phyloP scores from a whole-genome alignment of 2,888 invertebrate genomes.

The Melipona beecheii region DNA sequence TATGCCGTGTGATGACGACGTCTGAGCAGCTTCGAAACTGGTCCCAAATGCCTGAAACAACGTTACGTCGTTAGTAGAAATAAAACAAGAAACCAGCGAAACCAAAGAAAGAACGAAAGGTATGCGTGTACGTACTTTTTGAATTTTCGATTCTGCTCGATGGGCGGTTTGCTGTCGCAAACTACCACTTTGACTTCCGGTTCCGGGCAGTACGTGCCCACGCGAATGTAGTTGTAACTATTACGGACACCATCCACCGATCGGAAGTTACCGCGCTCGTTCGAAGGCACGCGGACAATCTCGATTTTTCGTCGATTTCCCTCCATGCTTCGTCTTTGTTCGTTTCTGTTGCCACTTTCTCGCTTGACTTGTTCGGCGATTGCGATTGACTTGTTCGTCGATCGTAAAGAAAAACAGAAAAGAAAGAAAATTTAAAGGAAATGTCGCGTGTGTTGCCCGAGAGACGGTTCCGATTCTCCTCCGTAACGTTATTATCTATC shows the following conservation, averaged over 20 bases:
- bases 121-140: constrained; percentile 76
- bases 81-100: no score
- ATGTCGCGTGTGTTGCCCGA: neutral
- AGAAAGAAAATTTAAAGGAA: neutral
- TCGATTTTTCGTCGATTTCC: constrained; percentile 79
- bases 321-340: constrained; percentile 58
- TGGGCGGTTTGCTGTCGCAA: constrained; percentile 77
- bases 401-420: neutral
- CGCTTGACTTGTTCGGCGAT: no score
- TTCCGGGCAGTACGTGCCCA: constrained; percentile 80
- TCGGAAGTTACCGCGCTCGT: constrained; percentile 78
- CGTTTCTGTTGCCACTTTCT: constrained; percentile 17
- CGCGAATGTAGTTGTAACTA: constrained; percentile 79
- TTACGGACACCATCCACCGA: constrained; percentile 80
- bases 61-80: neutral
- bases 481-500: constrained; percentile 11
- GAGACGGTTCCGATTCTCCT: neutral
- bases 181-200: constrained; percentile 72
- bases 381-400: neutral
- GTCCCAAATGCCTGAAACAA: constrained; percentile 80
- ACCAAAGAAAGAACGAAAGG: no score
- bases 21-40: constrained; percentile 82
- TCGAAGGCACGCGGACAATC: constrained; percentile 80
- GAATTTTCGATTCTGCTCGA: constrained; percentile 78
- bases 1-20: constrained; percentile 80